Base-by-base conservation (phyloP, 2,113 vertebrate genomes). In the Aldabrachelys gigantea region DNA sequence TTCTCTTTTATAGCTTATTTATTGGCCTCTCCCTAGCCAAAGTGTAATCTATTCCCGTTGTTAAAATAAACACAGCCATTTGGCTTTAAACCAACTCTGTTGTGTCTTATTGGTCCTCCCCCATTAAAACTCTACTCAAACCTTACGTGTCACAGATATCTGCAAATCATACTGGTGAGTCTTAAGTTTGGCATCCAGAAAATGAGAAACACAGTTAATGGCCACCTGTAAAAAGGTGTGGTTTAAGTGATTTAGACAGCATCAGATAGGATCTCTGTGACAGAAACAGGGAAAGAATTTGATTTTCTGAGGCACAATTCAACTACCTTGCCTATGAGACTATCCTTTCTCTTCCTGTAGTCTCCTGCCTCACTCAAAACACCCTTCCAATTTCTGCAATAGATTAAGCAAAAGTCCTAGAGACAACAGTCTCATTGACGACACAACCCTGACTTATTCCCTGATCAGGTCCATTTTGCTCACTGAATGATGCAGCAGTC, bases 241-340 rank as follows among this genome's bases (percentile, higher is more conserved):
- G 38, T 17, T 0, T 6, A 0, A 81, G 21, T 93, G 49, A 93
- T 8, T 65, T 27, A 0, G 0, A 1, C 59, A 29, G 38, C 72
- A 24, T 82, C 85, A 35, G 1, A 38, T 84, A 69, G 8, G 52
- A 6, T 31, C 17, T 10, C 49, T 2, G 2, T 5, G 9, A 91
- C 85, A 89, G 75, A 8, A 87, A 22, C 91, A 0, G 0, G 0
- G 86, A 54, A 10, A 62, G 12, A 91, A 38, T 0, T 82, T 6
- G 86, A 57, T 88, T 84, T 47, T 10, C 5, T 16, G 38, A 31
- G 12, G 72, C 19, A 84, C 81, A 91, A 95, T 88, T 49, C 19
- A 96, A 88, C 11, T 27, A 75, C 82, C 1, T 62, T 10, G 88
- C 88, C 84, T 44, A 89, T 56, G 82, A 69, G n/a, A 31, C 19